Conservation (phyloP, 2,888 invertebrate genomes). For the Embidobia sp. region DNA sequence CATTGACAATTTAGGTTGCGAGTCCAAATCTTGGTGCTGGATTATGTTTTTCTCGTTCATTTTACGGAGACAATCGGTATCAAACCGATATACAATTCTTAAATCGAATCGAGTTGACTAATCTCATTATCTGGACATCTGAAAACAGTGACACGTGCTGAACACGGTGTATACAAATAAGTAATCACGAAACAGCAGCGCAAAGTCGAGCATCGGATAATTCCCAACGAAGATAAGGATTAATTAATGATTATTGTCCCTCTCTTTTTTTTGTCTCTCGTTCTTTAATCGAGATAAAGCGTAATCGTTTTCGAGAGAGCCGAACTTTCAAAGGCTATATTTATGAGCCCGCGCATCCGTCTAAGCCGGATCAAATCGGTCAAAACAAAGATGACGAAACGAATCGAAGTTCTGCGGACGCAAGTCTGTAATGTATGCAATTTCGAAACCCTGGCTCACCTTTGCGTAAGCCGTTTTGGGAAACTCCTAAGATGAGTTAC, state of each 20-base stretch:
- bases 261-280: neutral
- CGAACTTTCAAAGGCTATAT: constrained; percentile 17
- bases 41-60: no score
- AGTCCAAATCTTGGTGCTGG: no score
- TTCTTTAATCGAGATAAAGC: no score
- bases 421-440: neutral
- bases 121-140: constrained; percentile 3
- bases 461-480: constrained; percentile 13
- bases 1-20: no score
- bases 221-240: constrained; percentile 13
- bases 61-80: no score
- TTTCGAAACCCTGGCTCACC: neutral
- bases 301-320: neutral
- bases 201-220: constrained; percentile 30
- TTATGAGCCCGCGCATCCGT: neutral
- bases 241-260: neutral
- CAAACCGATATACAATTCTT: no score
- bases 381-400: constrained; percentile 15
- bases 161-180: constrained; percentile 14
- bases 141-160: constrained; percentile 16
- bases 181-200: no score
- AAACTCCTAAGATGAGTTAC: constrained; percentile 10
- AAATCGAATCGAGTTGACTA: no score
- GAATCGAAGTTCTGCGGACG: neutral
- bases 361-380: neutral